Base-by-base conservation (phyloP, 2,797 vertebrate genomes). In the Pseudochirops corinnae region DNA sequence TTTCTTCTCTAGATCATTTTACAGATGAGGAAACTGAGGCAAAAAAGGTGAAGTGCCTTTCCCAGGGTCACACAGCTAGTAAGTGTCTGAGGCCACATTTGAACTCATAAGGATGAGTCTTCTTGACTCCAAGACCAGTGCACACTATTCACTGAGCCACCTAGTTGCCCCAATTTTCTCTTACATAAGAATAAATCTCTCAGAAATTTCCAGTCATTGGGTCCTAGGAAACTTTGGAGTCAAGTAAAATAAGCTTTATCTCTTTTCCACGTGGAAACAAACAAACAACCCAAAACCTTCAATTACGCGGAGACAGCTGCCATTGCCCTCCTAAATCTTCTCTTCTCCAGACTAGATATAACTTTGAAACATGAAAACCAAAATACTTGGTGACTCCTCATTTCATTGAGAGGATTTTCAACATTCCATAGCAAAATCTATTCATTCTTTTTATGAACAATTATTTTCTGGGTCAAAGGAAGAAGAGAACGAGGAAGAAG, bases 341-440 rank as follows among this genome's bases (percentile, higher is more conserved):
- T 94, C 97, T 97, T 95, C 82, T 95, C 55, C 94, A 74, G 57
- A 11, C 92, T 67, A 7, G 82, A 67, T 62, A 96, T 28, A 31
- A 91, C 29, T 58, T 91, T 24, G 0, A 24, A 94, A 92, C 52
- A 87, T 29, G 24, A 57, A 58, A 90, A 52, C 62, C 60, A 5
- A 92, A 58, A 93, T 39, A 74, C 62, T 50, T 52, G 24, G 55
- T 52, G 58, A 56, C 21, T 13, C 52, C 39, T 60, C 74, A 31
- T 67, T 90, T 55, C 24, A 53, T 74, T 29, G 9, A 91, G 82
- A 94, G 58, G 74, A 18, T 67, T 58, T 10, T 28, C 56, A 90
- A 12, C 52, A 29, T 55, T 1, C 46, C 52, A 13, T 56, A 29
- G 82, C 31, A 94, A 91, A 92, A 87, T 62, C 55, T 74, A 31